A percentile compares a stretch with the other conserved stretches of the same genome.
These are phyloP conservation scores for Hyposmocoma kahamanoa DNA, from an alignment of 1,140 invertebrate species.

Conservation along the genomic window DNA sequence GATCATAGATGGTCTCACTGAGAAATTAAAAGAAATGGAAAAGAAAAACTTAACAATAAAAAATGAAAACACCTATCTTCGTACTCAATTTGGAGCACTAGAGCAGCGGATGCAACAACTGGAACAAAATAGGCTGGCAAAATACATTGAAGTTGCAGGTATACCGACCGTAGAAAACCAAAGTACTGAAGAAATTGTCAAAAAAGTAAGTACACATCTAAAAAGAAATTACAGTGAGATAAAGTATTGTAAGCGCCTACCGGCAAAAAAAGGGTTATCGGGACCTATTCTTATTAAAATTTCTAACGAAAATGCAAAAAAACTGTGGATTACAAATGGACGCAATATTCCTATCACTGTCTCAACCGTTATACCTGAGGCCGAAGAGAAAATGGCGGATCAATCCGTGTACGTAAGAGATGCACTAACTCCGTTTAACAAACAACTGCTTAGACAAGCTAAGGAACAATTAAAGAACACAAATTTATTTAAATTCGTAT, in stretches of 20 bases:
- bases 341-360: background rate
- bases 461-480: background rate
- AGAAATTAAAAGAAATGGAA: background rate
- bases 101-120: background rate
- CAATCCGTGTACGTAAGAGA: background rate
- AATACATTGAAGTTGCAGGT: background rate
- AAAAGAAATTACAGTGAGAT: background rate
- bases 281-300: background rate
- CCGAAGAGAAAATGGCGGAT: background rate
- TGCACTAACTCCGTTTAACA: background rate
- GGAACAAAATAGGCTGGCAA: background rate
- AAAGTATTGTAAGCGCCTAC: background rate
- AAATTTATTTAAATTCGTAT: background rate
- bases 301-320: background rate
- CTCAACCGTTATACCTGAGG: background rate
- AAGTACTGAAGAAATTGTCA: background rate
- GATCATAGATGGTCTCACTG: background rate
- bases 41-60: background rate
- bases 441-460: background rate
- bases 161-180: background rate
- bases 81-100: background rate
- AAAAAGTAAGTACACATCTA: background rate
- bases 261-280: background rate
- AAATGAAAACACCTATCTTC: background rate
- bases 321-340: background rate